Base-by-base conservation (phyloP, 1,140 invertebrate genomes). In the Sinonovacula constricta region DNA sequence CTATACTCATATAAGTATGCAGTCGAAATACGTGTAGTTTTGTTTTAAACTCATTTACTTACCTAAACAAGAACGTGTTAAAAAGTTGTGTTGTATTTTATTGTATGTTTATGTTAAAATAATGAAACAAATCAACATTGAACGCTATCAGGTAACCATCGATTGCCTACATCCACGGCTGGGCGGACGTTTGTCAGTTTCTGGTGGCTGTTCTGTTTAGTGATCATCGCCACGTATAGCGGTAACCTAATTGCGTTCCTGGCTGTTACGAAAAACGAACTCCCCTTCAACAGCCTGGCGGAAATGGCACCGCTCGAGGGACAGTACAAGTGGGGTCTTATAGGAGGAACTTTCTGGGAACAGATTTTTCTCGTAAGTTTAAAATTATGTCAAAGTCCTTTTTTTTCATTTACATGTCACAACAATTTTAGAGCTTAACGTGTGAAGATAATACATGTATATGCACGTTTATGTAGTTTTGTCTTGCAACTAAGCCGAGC, bases 211-310 rank as follows among this genome's bases (percentile, higher is more conserved):
- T 83, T 83, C 34, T 76, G 66, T 45, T 72, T 85, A 39, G 68
- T 83, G 24, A 80, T 85, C 57, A 69, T 67, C 7, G 81, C 81
- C 2, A 83, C 77, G 3, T 87, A 87, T 69, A 79, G 84, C 60
- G 86, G 86, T 2, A 87, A 85, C 56, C 81, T 88, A 0, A 85
- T 86, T 26, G 86, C 86, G 18, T 86, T 78, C 59, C 67, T 87
- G 49, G 85, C 86, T 15, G 84, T 86, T 10, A 82, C 65, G 4
- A 86, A 85, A 30, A 79, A 84, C 24, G 79, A 67, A 24, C 54
- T 69, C 0, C 83, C 81, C 0, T 83, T 85, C 59, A 36, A 67
- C 39, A 57, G 71, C 30, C 74, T 85, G 36, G 67, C 49, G 14
- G 81, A 81, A 56, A 57, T 84, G 57, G 31, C 68, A 5, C 12